Evolutionary conservation across 2,797 vertebrate species (phyloP).

Genomic region (Chelonia mydas): DNA sequence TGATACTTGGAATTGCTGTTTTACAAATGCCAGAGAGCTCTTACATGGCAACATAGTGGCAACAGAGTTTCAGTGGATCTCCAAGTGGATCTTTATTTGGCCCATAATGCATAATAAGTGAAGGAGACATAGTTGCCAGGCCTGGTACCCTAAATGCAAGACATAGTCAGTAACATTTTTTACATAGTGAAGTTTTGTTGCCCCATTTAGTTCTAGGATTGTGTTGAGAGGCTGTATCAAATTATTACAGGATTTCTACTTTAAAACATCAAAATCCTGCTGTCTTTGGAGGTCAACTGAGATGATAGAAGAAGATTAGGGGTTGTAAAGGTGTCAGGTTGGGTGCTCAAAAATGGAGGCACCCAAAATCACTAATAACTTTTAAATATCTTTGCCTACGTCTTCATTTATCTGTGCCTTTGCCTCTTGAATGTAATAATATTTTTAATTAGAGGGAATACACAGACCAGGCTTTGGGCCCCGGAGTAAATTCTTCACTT

Average conservation of each 20-base stretch:
- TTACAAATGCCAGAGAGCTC: slow-evolving; percentile 46
- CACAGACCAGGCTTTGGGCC: background rate
- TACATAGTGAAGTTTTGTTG: background rate
- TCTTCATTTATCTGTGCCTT: background rate
- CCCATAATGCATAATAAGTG: background rate
- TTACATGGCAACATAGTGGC: slow-evolving; percentile 14
- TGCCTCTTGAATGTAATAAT: background rate
- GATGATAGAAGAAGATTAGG: background rate
- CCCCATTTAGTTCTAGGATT: background rate
- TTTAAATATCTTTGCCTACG: background rate
- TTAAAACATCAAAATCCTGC: background rate
- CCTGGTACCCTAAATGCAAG: background rate
- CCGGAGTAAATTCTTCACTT: background rate
- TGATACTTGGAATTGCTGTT: slow-evolving; percentile 49
- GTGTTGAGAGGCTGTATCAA: background rate
- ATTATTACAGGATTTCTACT: background rate
- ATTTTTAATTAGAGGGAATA: background rate
- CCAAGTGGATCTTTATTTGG: background rate
- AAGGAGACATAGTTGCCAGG: background rate
- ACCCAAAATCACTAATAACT: background rate
- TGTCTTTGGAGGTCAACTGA: background rate
- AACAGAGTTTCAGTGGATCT: background rate
- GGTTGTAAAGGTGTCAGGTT: background rate
- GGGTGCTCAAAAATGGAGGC: background rate
- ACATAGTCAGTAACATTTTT: background rate